These are phyloP conservation scores for Cyclophora punctaria DNA, from an alignment of 2,888 invertebrate genomes.

Conservation along the genomic window DNA sequence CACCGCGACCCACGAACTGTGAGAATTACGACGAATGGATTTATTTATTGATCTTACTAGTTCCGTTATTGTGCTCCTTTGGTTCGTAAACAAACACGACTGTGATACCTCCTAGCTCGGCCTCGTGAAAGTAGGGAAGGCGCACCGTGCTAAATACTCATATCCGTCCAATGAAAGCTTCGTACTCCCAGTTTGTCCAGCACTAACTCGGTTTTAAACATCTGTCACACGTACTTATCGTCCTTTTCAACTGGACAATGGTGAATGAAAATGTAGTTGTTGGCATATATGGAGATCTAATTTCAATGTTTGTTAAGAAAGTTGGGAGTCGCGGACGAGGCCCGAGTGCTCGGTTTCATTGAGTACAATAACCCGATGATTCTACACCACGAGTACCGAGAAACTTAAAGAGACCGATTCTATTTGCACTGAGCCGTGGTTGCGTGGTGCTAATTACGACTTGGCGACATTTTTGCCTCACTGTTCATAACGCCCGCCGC, in stretches of 20 bases:
- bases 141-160: conserved; percentile 31
- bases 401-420: conserved; percentile 41
- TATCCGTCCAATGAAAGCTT: conserved; percentile 28
- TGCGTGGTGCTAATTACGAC: conserved; percentile 49
- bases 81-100: conserved; percentile 50
- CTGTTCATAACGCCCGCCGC: conserved; percentile 26
- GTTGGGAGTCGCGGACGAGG: background rate
- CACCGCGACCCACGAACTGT: conserved; percentile 45
- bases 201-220: conserved; percentile 14
- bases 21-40: conserved; percentile 71
- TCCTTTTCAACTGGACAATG: conserved; percentile 1
- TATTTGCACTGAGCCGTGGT: conserved; percentile 42
- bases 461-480: conserved; percentile 45
- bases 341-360: conserved; percentile 16
- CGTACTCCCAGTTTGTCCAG: conserved; percentile 14
- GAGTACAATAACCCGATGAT: conserved; percentile 33
- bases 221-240: conserved; percentile 9
- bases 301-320: no score
- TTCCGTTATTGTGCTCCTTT: conserved; percentile 59
- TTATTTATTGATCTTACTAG: conserved; percentile 68
- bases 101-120: conserved; percentile 1
- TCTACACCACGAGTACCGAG: conserved; percentile 27
- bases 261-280: background rate
- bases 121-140: conserved; percentile 18
- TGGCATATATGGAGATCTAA: background rate